Conservation (phyloP, 2,888 invertebrate genomes). For the Hirtodrosophila alboralis region DNA sequence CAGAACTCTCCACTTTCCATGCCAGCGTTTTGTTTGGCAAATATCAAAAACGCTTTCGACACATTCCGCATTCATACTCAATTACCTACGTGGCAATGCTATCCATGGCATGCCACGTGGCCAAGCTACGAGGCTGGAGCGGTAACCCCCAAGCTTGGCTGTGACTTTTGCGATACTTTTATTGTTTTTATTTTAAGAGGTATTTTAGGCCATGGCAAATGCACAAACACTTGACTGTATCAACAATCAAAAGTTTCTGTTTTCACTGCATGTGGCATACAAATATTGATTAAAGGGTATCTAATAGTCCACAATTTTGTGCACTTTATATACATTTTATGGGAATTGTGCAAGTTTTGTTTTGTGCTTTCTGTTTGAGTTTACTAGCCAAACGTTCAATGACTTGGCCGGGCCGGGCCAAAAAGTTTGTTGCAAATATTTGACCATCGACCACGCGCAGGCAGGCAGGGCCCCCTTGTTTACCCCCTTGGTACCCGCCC, state of each 20-base stretch:
- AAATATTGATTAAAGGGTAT: slow-evolving; percentile 41
- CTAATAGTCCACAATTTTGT: slow-evolving; percentile 6
- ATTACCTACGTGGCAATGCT: slow-evolving; percentile 68
- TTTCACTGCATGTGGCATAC: background rate
- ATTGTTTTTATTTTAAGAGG: slow-evolving; percentile 7
- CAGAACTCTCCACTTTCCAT: slow-evolving; percentile 24
- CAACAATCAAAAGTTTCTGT: no score
- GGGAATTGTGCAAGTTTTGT: slow-evolving; percentile 39
- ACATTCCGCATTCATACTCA: slow-evolving; percentile 79
- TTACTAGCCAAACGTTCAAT: slow-evolving; percentile 67
- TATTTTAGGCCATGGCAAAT: background rate
- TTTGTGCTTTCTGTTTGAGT: slow-evolving; percentile 63
- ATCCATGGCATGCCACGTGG: slow-evolving; percentile 40
- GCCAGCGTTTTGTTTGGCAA: slow-evolving; percentile 71
- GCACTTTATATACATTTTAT: slow-evolving; percentile 12
- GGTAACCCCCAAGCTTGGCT: slow-evolving; percentile 19
- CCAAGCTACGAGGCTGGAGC: slow-evolving; percentile 13
- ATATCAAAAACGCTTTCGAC: slow-evolving; percentile 75
- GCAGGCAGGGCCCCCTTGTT: slow-evolving; percentile 13
- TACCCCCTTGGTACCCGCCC: background rate
- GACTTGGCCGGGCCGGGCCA: slow-evolving; percentile 67
- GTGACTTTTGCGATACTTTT: slow-evolving; percentile 3
- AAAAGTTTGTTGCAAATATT: slow-evolving; percentile 79
- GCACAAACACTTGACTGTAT: no score
- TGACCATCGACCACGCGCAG: slow-evolving; percentile 66